Evolutionary conservation across 2,888 invertebrate species (phyloP).

Genomic region (Drosophila robusta): DNA sequence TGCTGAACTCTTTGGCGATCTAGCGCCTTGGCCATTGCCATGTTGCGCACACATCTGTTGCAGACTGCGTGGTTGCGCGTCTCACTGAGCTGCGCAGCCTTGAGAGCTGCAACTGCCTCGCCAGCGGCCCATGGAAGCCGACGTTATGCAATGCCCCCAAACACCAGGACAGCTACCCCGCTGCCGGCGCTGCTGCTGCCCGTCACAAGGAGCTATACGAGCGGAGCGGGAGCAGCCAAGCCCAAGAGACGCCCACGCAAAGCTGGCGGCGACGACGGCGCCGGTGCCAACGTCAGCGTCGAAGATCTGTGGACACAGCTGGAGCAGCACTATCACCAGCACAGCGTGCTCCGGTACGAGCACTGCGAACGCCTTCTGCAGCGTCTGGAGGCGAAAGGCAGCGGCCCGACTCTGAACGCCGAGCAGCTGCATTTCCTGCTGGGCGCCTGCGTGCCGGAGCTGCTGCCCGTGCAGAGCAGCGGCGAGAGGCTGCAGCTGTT

Average conservation of each 20-base stretch:
- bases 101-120: not conserved
- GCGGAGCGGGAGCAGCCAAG: not conserved
- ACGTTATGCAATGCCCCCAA: conserved; percentile 45
- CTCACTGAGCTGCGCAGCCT: conserved; percentile 13
- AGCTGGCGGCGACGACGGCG: not conserved
- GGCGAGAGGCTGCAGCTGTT: conserved; percentile 86
- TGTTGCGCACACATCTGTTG: conserved; percentile 52
- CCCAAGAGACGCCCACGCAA: conserved; percentile 21
- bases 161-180: conserved; percentile 1
- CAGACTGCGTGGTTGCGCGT: conserved; percentile 36
- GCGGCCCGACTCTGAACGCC: conserved; percentile 16
- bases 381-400: conserved; percentile 36
- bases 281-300: conserved; percentile 5
- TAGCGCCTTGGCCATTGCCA: conserved; percentile 23
- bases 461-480: conserved; percentile 86
- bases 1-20: not conserved
- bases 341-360: conserved; percentile 61
- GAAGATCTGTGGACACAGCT: conserved; percentile 63
- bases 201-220: conserved; percentile 15
- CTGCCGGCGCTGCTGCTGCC: conserved; percentile 1
- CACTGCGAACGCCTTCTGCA: conserved; percentile 69
- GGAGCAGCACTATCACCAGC: conserved; percentile 63
- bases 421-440: conserved; percentile 85
- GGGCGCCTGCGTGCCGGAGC: conserved; percentile 85
- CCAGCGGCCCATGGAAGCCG: conserved; percentile 6